Base-by-base conservation (phyloP, 1,140 invertebrate species). In the Drosophila eugracilis region DNA sequence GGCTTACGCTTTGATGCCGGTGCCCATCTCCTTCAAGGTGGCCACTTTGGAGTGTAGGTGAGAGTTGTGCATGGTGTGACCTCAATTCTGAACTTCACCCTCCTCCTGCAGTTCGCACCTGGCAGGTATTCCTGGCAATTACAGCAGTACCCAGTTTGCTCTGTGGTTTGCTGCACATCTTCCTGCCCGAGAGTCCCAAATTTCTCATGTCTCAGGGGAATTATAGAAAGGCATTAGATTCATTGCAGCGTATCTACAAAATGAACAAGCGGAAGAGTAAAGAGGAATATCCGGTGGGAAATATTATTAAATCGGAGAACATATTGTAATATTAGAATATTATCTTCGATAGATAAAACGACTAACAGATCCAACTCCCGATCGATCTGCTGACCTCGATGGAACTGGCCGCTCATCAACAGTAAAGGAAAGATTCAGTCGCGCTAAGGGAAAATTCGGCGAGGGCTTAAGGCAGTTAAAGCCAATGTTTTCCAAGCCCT, bases 151-250 rank as follows among this genome's bases (percentile, higher is more conserved):
- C 96, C 2, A 94, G 94, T 6, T 65, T 97, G 0, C 62, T 95
- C 1, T 94, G 94, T 4, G 94, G 94, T 0, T 60, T 94, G 5
- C 90, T 93, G 1, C 93, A 96, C 53, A 92, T 94, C n/a, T 95
- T 95, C 69, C 92, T 96, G 12, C 95, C 95, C 0, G 96, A 97
- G 86, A 96, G 95, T 84, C 96, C 96, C 14, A 97, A 96, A 91
- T 97, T 96, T 88, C 92, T 96, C 0, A 95, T 97, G 94, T 94
- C 94, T 0, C 92, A 94, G 83, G 95, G 95, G 54, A 93, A 93
- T 32, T 95, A 94, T 59, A 92, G 93, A 0, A 94, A 95, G 69
- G 95, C 95, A 92, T 12, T 85, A 10, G 19, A 12, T 2, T 60
- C 55, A 0, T 24, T 89, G 12, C 72, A 78, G 22, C 48, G 48